Evolutionary conservation across 1,140 invertebrate species (phyloP).

Genomic region (Rhyzopertha dominica): DNA sequence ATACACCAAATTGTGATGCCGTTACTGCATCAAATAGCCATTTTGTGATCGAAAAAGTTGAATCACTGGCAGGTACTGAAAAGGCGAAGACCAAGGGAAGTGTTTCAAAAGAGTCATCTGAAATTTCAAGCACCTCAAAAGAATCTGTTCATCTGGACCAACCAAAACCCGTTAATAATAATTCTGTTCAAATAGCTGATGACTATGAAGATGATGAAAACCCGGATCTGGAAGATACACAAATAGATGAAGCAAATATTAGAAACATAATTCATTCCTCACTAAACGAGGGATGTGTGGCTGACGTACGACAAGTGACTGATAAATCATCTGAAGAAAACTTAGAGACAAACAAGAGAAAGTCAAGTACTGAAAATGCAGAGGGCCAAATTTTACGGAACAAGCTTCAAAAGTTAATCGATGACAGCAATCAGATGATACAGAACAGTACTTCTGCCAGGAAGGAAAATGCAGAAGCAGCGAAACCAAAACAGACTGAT

Average conservation of each 20-base stretch:
- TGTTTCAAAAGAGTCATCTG: too few species aligned
- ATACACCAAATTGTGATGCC: too few species aligned
- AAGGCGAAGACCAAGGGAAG: too few species aligned
- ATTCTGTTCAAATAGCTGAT: too few species aligned
- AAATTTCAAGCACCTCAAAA: too few species aligned
- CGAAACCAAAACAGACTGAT: conserved; percentile 6
- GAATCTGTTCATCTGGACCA: too few species aligned
- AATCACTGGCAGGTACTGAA: too few species aligned
- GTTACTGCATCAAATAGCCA: too few species aligned
- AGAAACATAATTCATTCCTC: conserved; percentile 31
- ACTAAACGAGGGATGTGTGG: conserved; percentile 9
- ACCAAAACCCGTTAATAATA: too few species aligned
- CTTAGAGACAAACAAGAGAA: conserved; percentile 9
- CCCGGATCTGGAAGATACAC: background rate
- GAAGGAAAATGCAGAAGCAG: background rate
- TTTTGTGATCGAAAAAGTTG: too few species aligned
- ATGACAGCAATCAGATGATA: conserved; percentile 11
- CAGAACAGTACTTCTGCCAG: conserved; percentile 8
- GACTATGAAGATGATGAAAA: conserved; percentile 6
- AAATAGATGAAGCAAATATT: conserved; percentile 22
- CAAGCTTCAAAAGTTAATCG: conserved; percentile 7
- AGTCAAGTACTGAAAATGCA: background rate
- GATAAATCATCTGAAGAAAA: conserved; percentile 13
- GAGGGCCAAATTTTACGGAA: conserved; percentile 5
- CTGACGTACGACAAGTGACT: too few species aligned